Evolutionary conservation across 2,888 invertebrate genomes (phyloP), one percentile per base, ranked within the genome.

Genomic region (Lacanobia oleracea): DNA sequence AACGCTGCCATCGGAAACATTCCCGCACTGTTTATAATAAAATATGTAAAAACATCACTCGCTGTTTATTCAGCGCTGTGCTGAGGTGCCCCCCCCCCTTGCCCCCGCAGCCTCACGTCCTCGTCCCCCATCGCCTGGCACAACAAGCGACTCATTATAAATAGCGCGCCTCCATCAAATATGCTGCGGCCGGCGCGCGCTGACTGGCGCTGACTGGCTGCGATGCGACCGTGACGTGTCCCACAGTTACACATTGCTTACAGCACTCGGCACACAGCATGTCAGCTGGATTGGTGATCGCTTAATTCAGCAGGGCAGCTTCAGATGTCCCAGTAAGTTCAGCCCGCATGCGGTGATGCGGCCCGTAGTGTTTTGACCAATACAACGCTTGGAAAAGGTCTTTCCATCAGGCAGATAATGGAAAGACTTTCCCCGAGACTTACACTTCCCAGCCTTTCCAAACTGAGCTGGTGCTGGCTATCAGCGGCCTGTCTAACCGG

Each of bases 1-100:
- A 54, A 54, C 18, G 21, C 45, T 16, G 10, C 16, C 77, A 18
- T 37, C 61, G 56, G 64, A 54, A 77, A 73, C 79, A 67, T 75
- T 62, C 71, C 33, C 37, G 56, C 45, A 27, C 51, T 83, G 82
- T 85, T 83, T 82, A 74, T 79, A 82, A 79, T 85, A 63, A 83
- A 82, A 71, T 75, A 73, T 82, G 68, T 71, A 75, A 79, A 82
- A 83, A 75, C 71, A 78, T 75, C 72, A 67, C 57, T 61, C 33
- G 10, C 21, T 73, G 71, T 75, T 79, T 82, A 77, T 74, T 85
- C 59, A 74, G 56, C 67, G 54, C 66, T 16, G 27, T 18, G 62
- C 57, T 57, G 57, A 61, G 67, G 57, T 59, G 59, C 10, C 45
- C 3, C 16, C 40, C 2, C 23, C 16, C 27, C 23, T 9, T 1